Evolutionary conservation across 2,113 vertebrate genomes (phyloP).

Genomic region (Penelope pileata): DNA sequence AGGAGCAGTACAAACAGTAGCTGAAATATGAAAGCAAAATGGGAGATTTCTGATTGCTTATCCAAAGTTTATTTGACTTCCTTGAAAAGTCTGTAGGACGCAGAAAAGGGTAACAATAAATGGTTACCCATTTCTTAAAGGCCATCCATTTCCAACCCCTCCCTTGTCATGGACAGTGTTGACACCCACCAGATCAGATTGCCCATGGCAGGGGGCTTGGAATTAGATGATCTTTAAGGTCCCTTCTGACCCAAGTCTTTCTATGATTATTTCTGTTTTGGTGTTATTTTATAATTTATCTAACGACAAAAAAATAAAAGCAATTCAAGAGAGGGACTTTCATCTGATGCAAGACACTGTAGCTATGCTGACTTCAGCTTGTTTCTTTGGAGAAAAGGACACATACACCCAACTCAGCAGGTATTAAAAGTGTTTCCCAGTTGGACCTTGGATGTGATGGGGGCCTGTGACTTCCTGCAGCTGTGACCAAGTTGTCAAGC

Average conservation of each 20-base stretch:
- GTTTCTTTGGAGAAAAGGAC: not conserved
- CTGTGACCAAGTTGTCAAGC: not conserved
- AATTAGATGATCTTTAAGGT: no score
- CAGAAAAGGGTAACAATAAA: not conserved
- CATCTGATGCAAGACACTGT: not conserved
- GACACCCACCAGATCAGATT: not conserved
- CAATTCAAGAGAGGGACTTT: not conserved
- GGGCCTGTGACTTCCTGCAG: not conserved
- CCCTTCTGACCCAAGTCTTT: not conserved
- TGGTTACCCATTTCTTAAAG: not conserved
- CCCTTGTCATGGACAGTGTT: not conserved
- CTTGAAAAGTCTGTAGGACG: not conserved
- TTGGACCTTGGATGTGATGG: not conserved
- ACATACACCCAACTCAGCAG: rapidly evolving
- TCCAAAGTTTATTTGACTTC: not conserved
- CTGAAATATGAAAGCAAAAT: not conserved
- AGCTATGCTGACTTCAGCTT: not conserved
- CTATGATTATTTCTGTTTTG: not conserved
- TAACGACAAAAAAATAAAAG: not conserved
- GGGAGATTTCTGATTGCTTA: not conserved
- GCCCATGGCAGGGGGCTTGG: no score
- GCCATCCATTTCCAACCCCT: not conserved
- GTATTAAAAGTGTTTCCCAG: not conserved
- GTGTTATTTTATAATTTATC: not conserved
- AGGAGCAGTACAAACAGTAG: not conserved